Base-by-base conservation (phyloP, 1,140 invertebrate genomes). In the Ceratina calcarata region DNA sequence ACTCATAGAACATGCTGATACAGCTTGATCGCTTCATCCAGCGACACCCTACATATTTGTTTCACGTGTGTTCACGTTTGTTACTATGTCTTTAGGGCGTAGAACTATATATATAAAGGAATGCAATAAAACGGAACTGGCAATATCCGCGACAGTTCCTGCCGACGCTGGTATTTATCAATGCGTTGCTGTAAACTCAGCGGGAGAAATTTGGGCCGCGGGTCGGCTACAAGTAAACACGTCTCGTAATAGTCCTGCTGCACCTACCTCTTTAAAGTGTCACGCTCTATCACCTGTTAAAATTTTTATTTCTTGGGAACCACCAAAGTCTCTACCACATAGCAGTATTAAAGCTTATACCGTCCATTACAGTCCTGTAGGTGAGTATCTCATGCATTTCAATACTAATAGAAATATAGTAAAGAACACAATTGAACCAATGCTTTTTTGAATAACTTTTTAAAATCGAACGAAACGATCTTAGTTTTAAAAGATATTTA, bases 161-260 rank as follows among this genome's bases (percentile, higher is more conserved):
- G 91, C 94, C 15, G 96, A 96, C 89, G 94, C 95, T 84, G 96
- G 96, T 45, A 92, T 96, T 70, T 97, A 97, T 90, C 96, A 97
- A 89, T 97, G 96, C 90, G 91, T 96, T 20, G 96, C 95, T 4
- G 91, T 94, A n/a, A 97, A 96, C 91, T 90, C 91, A 10, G 94
- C 94, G 15, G 96, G 96, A 55, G 94, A 93, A 87, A 93, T 93
- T 79, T 96, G 95, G 94, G 94, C 94, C 10, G 94, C 94, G 87
- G 93, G 93, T 83, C 90, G 94, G 89, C 90, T 94, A 67, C 90
- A 93, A 88, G 94, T 94, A 16, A 95, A 94, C 79, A 92, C 91
- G 68, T 93, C 94, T 62, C 90, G 91, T 22, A 91, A 93, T 80
- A 94, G 94, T 86, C 95, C 94, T 6, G 91, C 93, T 65, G 93